A percentile compares a stretch with the other conserved stretches of the same genome.
phyloP scores from a whole-genome alignment of 2,888 invertebrate genomes.

The Agriopis marginaria region DNA sequence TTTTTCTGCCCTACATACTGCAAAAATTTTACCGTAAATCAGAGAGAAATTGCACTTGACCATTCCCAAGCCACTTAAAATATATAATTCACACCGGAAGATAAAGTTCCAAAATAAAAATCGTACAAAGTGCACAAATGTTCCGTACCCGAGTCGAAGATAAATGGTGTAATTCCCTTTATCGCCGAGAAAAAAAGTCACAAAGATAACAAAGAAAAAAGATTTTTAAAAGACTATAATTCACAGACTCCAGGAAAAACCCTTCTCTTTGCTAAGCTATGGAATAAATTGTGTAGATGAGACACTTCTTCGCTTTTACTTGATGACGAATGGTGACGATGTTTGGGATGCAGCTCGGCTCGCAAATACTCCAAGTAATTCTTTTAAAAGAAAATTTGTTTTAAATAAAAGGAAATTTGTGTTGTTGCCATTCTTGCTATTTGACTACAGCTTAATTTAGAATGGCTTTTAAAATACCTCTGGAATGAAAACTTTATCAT shows the following conservation, averaged over 20 bases:
- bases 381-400: background rate
- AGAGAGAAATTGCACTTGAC: background rate
- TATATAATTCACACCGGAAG: constrained; percentile 36
- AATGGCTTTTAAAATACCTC: too few species aligned
- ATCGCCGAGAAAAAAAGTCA: constrained; percentile 71
- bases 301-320: constrained; percentile 50
- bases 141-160: constrained; percentile 54
- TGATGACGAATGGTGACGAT: constrained; percentile 36
- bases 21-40: background rate
- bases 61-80: constrained; percentile 22
- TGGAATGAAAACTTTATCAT: too few species aligned
- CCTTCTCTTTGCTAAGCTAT: constrained; percentile 56
- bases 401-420: too few species aligned
- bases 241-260: constrained; percentile 64
- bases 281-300: constrained; percentile 53
- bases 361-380: background rate
- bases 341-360: constrained; percentile 23
- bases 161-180: constrained; percentile 79
- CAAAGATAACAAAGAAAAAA: constrained; percentile 77
- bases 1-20: background rate
- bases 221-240: constrained; percentile 79
- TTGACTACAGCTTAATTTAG: too few species aligned
- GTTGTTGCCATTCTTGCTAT: too few species aligned
- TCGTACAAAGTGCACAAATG: constrained; percentile 43
- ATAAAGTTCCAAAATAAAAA: constrained; percentile 38